These are phyloP conservation scores for Acanthaster planci DNA, from an alignment of 35 echinoderm and acorn worm species.

Conservation along the genomic window DNA sequence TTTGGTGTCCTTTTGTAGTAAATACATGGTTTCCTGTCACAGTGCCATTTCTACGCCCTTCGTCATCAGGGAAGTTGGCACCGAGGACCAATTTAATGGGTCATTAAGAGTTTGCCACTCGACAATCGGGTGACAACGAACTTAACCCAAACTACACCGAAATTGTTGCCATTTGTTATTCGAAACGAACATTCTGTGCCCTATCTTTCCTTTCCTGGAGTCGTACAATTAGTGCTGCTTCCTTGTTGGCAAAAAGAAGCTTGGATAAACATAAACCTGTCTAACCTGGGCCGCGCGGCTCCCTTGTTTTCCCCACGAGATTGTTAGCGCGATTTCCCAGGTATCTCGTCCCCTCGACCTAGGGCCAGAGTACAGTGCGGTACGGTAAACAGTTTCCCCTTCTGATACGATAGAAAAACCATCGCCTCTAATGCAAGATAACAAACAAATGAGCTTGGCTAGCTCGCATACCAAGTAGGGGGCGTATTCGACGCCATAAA, in stretches of 20 bases:
- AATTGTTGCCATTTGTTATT: too few relatives aligned
- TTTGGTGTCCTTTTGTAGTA: too few relatives aligned
- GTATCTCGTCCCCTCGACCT: background rate
- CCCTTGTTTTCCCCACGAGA: background rate
- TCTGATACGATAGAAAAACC: constrained; percentile 8
- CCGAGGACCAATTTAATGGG: too few relatives aligned
- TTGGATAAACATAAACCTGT: background rate
- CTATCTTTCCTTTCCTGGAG: background rate
- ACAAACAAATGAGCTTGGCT: background rate
- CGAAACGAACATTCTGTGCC: background rate
- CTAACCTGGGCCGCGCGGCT: background rate
- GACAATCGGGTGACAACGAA: too few relatives aligned
- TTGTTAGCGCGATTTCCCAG: background rate
- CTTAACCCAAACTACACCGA: too few relatives aligned
- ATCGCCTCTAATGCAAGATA: background rate
- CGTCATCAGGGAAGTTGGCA: too few relatives aligned
- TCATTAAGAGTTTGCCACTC: too few relatives aligned
- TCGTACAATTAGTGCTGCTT: background rate
- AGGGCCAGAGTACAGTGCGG: background rate
- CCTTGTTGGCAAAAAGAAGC: background rate
- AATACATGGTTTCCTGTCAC: too few relatives aligned
- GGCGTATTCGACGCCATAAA: background rate
- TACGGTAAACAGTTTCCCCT: constrained; percentile 21
- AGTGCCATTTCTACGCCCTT: too few relatives aligned
- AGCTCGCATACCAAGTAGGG: background rate